Conservation (phyloP, 2,797 vertebrate genomes). For the Tapera naevia region DNA sequence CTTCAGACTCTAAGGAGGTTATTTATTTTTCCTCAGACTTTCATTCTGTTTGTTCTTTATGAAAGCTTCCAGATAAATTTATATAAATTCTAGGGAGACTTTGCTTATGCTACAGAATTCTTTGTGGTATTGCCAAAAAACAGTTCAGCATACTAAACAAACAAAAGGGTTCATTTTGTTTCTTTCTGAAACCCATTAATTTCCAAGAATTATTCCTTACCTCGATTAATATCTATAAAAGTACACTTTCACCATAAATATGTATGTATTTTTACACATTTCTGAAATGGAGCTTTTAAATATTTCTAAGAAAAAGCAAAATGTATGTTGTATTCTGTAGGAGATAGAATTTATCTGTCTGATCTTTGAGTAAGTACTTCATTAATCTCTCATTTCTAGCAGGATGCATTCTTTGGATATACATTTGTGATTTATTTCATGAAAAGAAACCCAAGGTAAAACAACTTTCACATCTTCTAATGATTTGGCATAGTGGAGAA, state of each 20-base stretch:
- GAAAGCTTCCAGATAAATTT: neutral
- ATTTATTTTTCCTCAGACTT: neutral
- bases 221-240: neutral
- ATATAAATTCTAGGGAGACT: neutral
- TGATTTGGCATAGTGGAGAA: neutral
- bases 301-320: neutral
- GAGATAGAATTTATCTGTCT: neutral
- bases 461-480: neutral
- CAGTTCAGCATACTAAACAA: neutral
- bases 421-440: neutral
- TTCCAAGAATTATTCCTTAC: neutral
- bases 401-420: neutral
- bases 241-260: neutral
- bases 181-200: neutral
- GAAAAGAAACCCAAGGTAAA: neutral
- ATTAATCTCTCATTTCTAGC: neutral
- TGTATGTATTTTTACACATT: neutral
- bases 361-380: neutral
- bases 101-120: neutral
- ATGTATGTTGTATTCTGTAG: neutral
- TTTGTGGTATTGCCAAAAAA: neutral
- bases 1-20: neutral
- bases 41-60: neutral
- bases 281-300: neutral
- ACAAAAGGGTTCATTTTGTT: neutral